Conservation (phyloP, 2,113 vertebrate species). For the Catagonus wagneri region DNA sequence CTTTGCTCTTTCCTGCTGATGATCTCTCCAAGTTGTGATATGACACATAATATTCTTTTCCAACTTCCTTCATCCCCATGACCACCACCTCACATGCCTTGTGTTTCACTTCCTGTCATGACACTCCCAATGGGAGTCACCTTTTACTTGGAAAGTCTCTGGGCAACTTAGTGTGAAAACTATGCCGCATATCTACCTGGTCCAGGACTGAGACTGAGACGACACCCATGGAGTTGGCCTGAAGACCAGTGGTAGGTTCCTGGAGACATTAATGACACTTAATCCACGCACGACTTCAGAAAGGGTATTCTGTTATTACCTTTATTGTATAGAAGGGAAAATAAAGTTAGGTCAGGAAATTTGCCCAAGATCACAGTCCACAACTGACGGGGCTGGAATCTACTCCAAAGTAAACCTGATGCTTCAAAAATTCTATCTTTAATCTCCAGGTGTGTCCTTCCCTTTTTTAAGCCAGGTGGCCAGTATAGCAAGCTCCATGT, state of each 20-base stretch:
- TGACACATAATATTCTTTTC: background rate
- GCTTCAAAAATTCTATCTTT: slow-evolving; percentile 5
- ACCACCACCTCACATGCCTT: background rate
- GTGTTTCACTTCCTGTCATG: background rate
- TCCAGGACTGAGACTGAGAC: background rate
- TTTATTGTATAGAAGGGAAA: background rate
- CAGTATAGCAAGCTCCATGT: background rate
- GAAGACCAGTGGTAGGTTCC: background rate
- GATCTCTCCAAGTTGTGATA: background rate
- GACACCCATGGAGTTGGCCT: background rate
- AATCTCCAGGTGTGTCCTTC: background rate
- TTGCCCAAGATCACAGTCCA: background rate
- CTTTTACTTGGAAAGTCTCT: background rate
- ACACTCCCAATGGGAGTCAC: background rate
- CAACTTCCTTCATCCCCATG: background rate
- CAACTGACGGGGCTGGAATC: background rate
- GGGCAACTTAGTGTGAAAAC: background rate
- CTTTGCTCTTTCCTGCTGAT: background rate
- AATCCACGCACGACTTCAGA: background rate
- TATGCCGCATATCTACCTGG: background rate
- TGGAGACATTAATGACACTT: background rate
- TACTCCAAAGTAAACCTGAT: background rate
- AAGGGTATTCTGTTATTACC: background rate
- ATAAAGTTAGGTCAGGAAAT: background rate
- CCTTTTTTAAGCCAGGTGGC: background rate